A percentile compares a stretch with the other conserved stretches of the same genome.
phyloP scores from a whole-genome alignment of 2,113 vertebrate genomes.

The Stigmatopora argus region DNA sequence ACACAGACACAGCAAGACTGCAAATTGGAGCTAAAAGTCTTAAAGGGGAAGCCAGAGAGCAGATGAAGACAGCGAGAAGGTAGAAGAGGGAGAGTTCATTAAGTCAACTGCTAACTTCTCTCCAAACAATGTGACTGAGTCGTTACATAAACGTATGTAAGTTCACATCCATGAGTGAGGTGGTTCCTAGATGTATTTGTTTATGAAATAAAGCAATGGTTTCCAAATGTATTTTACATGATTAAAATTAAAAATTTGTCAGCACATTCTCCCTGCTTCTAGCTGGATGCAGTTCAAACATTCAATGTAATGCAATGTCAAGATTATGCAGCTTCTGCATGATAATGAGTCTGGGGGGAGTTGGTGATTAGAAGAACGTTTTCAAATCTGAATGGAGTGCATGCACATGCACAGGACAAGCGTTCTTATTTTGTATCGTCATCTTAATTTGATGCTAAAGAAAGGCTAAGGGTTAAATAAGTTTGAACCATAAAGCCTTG shows the following conservation, averaged over 20 bases:
- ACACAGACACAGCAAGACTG: conserved; percentile 32
- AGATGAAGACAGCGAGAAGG: conserved; percentile 9
- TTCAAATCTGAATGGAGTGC: conserved; percentile 10
- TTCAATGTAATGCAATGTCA: conserved; percentile 6
- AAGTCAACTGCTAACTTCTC: conserved; percentile 6
- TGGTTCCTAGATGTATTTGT: background rate
- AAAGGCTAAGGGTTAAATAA: background rate
- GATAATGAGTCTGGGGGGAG: conserved; percentile 21
- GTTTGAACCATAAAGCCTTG: too few species aligned
- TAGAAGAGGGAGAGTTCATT: conserved; percentile 6
- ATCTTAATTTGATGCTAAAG: background rate
- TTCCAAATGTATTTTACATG: background rate
- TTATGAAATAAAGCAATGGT: background rate
- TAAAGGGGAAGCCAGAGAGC: conserved; percentile 17
- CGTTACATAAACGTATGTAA: conserved; percentile 29
- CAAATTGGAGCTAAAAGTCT: conserved; percentile 60
- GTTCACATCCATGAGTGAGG: background rate
- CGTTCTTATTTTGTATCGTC: background rate
- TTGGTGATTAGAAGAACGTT: conserved; percentile 29
- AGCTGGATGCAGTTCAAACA: conserved; percentile 11
- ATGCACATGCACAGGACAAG: background rate
- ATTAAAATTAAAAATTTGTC: conserved; percentile 4
- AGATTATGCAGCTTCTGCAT: conserved; percentile 14
- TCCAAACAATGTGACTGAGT: conserved; percentile 34
- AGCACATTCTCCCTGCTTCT: background rate